Conservation (phyloP, 2,797 vertebrate genomes). For the Coregonus ussuriensis region DNA sequence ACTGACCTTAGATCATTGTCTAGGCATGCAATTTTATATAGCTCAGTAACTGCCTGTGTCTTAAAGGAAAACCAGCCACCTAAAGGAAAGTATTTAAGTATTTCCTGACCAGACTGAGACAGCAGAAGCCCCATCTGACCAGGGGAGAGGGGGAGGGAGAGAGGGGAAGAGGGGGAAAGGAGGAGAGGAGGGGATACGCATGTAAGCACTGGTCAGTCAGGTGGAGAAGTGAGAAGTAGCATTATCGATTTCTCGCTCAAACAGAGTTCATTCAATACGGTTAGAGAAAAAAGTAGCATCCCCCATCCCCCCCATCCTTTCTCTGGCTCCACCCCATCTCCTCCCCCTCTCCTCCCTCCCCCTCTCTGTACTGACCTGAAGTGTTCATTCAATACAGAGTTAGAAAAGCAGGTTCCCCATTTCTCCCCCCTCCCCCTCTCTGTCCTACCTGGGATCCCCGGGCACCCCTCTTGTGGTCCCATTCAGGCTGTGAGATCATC, state of each 20-base stretch:
- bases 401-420: not conserved
- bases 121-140: not conserved
- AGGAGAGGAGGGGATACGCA: not conserved
- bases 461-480: conserved; percentile 84
- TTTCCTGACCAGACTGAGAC: not conserved
- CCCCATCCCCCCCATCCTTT: not conserved
- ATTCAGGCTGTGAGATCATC: conserved; percentile 86
- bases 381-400: not conserved
- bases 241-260: not conserved
- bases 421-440: conserved; percentile 3
- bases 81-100: not conserved
- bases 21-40: not conserved
- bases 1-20: not conserved
- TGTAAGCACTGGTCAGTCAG: not conserved
- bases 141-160: not conserved
- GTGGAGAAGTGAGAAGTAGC: not conserved
- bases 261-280: not conserved
- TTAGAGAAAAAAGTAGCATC: not conserved
- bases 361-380: not conserved
- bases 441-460: conserved; percentile 85
- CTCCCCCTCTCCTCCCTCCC: not conserved
- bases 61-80: not conserved
- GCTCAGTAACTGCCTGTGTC: not conserved
- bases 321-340: not conserved
- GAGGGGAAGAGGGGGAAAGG: not conserved